These are phyloP conservation scores for Latrodectus geometricus DNA, from an alignment of 1,140 invertebrate species.

Conservation along the genomic window DNA sequence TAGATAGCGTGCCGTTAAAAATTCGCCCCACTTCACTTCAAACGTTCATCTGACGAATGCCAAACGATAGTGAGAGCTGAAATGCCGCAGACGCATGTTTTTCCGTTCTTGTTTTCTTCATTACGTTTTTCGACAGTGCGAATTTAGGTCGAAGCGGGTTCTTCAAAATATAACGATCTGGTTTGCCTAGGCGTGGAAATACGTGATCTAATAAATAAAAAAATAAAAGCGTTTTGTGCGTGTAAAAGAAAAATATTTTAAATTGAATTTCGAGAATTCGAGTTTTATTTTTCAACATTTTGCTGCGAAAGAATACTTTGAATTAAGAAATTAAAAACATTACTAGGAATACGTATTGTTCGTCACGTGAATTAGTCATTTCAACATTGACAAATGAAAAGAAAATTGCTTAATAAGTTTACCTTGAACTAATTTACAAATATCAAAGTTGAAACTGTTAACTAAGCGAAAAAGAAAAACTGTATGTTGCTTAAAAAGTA, in stretches of 20 bases:
- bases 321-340: no score
- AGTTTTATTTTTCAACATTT: no score
- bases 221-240: not conserved
- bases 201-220: not conserved
- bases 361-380: no score
- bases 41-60: slow-evolving; percentile 3
- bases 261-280: no score
- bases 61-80: slow-evolving; percentile 32
- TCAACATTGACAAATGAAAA: no score
- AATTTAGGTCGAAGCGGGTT: slow-evolving; percentile 45
- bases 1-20: not conserved
- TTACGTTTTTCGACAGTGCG: slow-evolving; percentile 13
- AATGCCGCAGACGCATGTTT: slow-evolving; percentile 19
- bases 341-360: no score
- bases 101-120: slow-evolving; percentile 23
- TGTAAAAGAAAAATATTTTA: not conserved
- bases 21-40: slow-evolving; percentile 24
- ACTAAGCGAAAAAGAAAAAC: no score
- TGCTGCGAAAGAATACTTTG: no score
- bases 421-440: no score
- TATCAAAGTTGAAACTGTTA: no score
- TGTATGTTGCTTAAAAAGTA: no score
- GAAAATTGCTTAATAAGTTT: no score
- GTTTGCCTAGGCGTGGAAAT: slow-evolving; percentile 26
- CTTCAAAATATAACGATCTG: slow-evolving; percentile 6